Evolutionary conservation across 2,113 vertebrate genomes (phyloP), one percentile per base, ranked within the genome.

Genomic region (Sorex fumeus): DNA sequence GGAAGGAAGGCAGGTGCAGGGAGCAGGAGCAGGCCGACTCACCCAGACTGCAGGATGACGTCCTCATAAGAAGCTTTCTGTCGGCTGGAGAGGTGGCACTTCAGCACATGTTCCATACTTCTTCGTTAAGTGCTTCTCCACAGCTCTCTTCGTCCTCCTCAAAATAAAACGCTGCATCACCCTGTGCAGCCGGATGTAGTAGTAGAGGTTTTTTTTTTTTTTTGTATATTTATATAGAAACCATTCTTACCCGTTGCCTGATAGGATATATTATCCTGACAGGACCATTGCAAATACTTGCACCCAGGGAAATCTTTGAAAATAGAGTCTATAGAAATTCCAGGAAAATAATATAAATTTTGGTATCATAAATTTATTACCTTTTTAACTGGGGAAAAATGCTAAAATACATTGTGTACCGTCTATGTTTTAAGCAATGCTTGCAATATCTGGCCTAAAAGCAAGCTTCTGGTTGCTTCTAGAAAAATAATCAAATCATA

Each of bases 401-500:
- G 62, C 60, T 67, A 18, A 87, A 87, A 60, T 71, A 76, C 36
- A 36, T 69, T 19, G 15, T 71, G 7, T 88, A 32, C 32, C 28
- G 84, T 87, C 47, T 79, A 6, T 88, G 40, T 81, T n/a, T 10
- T 30, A 62, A 74, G n/a, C 36, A 85, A 15, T 82, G 11, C 67
- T 79, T 67, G 7, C 2, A 71, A 0, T 84, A 53, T 84, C 74
- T 87, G 90, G 82, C 25, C 36, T 94, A 16, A 84, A 87, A 71
- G 57, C 60, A 47, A 62, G 10, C 16, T 84, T 93, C 91, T 64
- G 34, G 62, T 92, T 92, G 72, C 67, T 81, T 21, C 3, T 71
- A 89, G 71, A 87, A 88, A 84, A 94, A 79, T 16, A 80, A n/a
- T n/a, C n/a, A n/a, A 66, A 40, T 76, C 25, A 23, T 75, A 45